These are phyloP conservation scores for Cossypha heuglini DNA, from an alignment of 2,797 vertebrate species.

Conservation along the genomic window DNA sequence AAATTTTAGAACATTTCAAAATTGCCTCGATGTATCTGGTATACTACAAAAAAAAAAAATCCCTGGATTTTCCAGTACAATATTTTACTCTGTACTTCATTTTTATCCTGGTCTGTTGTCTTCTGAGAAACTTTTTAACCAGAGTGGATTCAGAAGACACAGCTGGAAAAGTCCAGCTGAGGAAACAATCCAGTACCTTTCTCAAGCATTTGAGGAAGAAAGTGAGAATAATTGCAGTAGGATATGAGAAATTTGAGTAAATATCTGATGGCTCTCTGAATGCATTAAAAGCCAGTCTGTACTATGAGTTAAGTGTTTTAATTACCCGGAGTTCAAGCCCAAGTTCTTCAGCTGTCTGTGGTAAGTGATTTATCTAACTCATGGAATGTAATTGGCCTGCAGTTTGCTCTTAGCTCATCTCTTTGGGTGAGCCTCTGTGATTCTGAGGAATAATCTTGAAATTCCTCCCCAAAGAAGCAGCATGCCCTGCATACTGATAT, in stretches of 20 bases:
- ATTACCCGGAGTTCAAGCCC: not conserved
- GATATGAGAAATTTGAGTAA: not conserved
- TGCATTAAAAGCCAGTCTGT: not conserved
- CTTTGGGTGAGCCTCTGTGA: not conserved
- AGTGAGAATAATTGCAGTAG: not conserved
- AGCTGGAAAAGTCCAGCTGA: not conserved
- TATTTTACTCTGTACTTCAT: not conserved
- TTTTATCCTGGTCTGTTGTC: not conserved
- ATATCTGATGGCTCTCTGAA: not conserved
- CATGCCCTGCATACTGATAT: not conserved
- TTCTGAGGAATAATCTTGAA: not conserved
- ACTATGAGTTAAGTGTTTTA: not conserved
- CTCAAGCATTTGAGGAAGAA: not conserved
- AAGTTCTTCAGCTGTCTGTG: not conserved
- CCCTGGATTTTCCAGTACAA: not conserved
- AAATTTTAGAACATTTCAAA: not conserved
- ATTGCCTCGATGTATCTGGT: not conserved
- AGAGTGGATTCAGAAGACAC: not conserved
- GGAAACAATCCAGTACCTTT: not conserved
- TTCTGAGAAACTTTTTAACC: not conserved
- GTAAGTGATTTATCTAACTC: not conserved
- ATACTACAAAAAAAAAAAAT: fast-evolving
- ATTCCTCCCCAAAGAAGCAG: not conserved
- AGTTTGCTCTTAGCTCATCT: not conserved
- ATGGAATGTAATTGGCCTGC: not conserved